A percentile compares a stretch with the other conserved stretches of the same genome.
phyloP scores from a whole-genome alignment of 2,888 invertebrate species.

The Amphipyra tragopoginis region DNA sequence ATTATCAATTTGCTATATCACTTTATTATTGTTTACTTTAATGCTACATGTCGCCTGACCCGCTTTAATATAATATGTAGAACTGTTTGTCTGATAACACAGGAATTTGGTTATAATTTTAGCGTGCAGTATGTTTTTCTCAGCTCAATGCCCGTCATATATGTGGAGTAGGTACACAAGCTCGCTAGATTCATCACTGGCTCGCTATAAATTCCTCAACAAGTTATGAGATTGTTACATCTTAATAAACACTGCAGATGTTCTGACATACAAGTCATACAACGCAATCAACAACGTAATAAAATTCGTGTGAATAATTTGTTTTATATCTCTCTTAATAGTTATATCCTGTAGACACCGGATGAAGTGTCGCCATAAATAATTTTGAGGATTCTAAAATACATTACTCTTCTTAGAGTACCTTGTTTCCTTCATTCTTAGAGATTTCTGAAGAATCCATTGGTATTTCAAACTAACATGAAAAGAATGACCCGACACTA shows the following conservation, averaged over 20 bases:
- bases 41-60: neutral
- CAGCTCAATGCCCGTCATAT: constrained; percentile 65
- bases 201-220: constrained; percentile 68
- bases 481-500: constrained; percentile 24
- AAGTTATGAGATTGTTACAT: constrained; percentile 61
- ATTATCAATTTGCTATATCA: too few relatives aligned
- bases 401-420: constrained; percentile 2
- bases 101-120: constrained; percentile 41
- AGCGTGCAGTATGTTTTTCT: constrained; percentile 67
- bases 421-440: constrained; percentile 16
- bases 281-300: constrained; percentile 19
- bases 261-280: constrained; percentile 20
- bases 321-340: constrained; percentile 20
- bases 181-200: constrained; percentile 67
- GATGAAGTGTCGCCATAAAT: constrained; percentile 26
- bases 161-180: constrained; percentile 16
- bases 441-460: constrained; percentile 13
- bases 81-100: constrained; percentile 15
- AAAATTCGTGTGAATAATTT: constrained; percentile 13
- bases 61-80: neutral
- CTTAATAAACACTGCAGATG: constrained; percentile 48
- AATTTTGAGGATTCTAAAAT: constrained; percentile 24
- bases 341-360: constrained; percentile 35
- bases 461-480: constrained; percentile 11
- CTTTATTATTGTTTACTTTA: neutral